phyloP scores from a whole-genome alignment of 2,113 vertebrate genomes.

The Platanista minor region DNA sequence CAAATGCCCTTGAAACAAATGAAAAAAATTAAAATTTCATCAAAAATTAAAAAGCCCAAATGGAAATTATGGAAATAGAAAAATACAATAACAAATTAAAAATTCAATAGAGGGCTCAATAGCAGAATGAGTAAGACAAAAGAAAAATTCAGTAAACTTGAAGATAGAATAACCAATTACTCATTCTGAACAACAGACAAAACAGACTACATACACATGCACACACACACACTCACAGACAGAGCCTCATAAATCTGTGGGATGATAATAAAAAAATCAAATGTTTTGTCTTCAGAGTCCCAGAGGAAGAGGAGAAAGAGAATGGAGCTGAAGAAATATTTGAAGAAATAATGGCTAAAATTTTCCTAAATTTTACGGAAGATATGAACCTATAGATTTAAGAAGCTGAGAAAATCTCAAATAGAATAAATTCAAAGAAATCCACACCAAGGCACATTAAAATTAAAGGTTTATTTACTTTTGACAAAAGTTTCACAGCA shows the following conservation, averaged over 20 bases:
- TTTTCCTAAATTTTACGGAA: neutral
- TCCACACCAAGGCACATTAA: neutral
- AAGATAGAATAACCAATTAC: neutral
- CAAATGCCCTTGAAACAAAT: neutral
- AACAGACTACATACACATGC: neutral
- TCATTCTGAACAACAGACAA: neutral
- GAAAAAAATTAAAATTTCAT: neutral
- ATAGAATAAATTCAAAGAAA: neutral
- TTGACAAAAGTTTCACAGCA: neutral
- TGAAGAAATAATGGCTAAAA: neutral
- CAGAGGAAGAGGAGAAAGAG: neutral
- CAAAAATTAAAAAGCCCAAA: neutral
- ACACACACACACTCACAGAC: too few relatives aligned
- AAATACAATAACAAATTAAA: neutral
- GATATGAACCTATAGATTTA: neutral
- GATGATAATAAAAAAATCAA: neutral
- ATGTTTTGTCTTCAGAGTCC: neutral
- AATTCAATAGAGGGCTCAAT: neutral
- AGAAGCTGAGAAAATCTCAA: neutral
- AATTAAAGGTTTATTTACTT: neutral
- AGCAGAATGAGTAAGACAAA: neutral
- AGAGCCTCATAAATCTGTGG: neutral
- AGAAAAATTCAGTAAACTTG: neutral
- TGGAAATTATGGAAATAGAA: neutral
- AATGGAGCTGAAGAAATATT: neutral